phyloP scores from a whole-genome alignment of 1,140 invertebrate species.

The Onthophagus taurus region DNA sequence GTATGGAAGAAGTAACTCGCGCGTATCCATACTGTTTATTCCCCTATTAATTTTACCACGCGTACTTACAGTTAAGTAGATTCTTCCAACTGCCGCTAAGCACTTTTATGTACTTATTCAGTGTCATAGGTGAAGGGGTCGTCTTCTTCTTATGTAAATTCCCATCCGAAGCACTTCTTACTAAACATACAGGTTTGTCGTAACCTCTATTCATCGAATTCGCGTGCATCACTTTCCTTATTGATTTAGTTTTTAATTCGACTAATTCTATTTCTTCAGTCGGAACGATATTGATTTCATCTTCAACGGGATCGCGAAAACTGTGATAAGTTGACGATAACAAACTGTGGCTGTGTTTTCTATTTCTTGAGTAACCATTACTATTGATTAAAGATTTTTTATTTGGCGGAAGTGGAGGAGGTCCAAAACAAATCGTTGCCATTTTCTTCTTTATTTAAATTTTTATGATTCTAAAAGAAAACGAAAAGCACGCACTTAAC shows the following conservation, averaged over 20 bases:
- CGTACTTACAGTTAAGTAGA: constrained; percentile 51
- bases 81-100: constrained; percentile 56
- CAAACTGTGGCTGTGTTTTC: constrained; percentile 25
- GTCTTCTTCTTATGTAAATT: constrained; percentile 29
- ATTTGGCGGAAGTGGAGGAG: constrained; percentile 35
- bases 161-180: constrained; percentile 34
- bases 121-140: constrained; percentile 37
- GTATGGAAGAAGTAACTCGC: too few species aligned
- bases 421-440: constrained; percentile 37
- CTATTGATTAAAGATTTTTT: constrained; percentile 28
- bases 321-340: constrained; percentile 36
- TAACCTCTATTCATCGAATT: constrained; percentile 27
- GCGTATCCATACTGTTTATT: too few species aligned
- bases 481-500: too few species aligned
- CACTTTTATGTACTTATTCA: constrained; percentile 49
- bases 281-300: constrained; percentile 22
- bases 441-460: too few species aligned
- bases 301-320: constrained; percentile 34
- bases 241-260: constrained; percentile 17
- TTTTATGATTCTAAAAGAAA: too few species aligned
- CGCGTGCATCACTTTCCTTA: constrained; percentile 26
- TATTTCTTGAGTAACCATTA: constrained; percentile 12
- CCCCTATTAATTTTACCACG: too few species aligned
- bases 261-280: constrained; percentile 16
- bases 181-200: constrained; percentile 20